phyloP scores from a whole-genome alignment of 1,140 invertebrate genomes.

The Hylaeus anthracinus region DNA sequence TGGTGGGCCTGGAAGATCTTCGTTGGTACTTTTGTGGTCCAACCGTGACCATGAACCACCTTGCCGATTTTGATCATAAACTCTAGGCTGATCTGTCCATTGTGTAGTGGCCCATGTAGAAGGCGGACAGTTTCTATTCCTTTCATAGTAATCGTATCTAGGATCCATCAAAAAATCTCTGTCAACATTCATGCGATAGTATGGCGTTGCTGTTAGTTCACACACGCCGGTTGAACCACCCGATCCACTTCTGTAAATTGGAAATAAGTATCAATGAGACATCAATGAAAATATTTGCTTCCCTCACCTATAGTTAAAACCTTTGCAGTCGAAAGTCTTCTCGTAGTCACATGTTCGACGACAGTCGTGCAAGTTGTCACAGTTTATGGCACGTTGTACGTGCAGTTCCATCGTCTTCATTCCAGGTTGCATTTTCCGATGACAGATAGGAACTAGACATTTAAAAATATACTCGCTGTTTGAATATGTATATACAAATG shows the following conservation, averaged over 20 bases:
- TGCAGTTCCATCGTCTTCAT: conserved; percentile 85
- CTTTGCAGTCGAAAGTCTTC: conserved; percentile 88
- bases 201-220: conserved; percentile 86
- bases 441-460: conserved; percentile 84
- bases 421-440: conserved; percentile 86
- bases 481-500: not conserved
- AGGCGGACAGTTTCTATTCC: conserved; percentile 81
- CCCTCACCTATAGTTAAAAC: conserved; percentile 89
- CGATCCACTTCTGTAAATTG: conserved; percentile 72
- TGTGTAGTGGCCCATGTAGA: not conserved
- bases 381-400: conserved; percentile 85
- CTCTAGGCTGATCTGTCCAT: not conserved
- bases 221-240: conserved; percentile 85
- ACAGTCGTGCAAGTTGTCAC: conserved; percentile 87
- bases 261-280: not conserved
- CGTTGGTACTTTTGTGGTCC: not conserved
- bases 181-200: conserved; percentile 83
- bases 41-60: not conserved
- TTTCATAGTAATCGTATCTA: conserved; percentile 89
- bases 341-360: conserved; percentile 88
- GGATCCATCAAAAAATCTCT: conserved; percentile 85
- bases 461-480: conserved; percentile 33
- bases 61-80: not conserved
- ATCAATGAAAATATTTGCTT: not conserved
- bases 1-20: not conserved